Evolutionary conservation across 2,113 vertebrate species (phyloP).

Genomic region (Seriola dumerili): DNA sequence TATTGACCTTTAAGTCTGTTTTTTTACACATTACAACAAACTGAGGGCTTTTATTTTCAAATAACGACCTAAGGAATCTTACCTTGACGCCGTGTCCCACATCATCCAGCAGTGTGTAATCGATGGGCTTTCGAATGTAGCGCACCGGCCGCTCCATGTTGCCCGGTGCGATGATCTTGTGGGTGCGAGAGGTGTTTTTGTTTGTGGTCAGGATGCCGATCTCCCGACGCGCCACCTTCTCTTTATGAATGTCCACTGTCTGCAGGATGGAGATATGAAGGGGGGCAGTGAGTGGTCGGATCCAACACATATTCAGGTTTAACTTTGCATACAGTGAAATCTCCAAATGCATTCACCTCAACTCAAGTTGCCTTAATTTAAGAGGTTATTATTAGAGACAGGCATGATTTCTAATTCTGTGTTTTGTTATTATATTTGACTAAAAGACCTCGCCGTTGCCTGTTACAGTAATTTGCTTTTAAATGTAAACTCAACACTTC

Average conservation of each 20-base stretch:
- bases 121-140: constrained; percentile 99
- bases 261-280: constrained; percentile 61
- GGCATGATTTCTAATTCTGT: not conserved
- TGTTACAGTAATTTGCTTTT: not conserved
- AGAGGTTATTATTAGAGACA: not conserved
- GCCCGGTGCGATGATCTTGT: constrained; percentile 98
- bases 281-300: constrained; percentile 61
- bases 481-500: not conserved
- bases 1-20: not conserved
- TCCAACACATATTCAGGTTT: not conserved
- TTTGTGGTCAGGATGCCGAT: constrained; percentile 99
- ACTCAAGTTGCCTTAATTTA: not conserved
- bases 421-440: not conserved
- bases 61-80: constrained; percentile 65
- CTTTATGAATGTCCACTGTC: constrained; percentile 99
- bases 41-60: constrained; percentile 4
- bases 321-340: not conserved
- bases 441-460: too few relatives aligned
- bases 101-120: constrained; percentile 99
- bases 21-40: not conserved
- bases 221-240: constrained; percentile 98
- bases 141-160: constrained; percentile 99
- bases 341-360: not conserved
- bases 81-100: constrained; percentile 99
- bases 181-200: constrained; percentile 98